Evolutionary conservation across 2,888 invertebrate genomes (phyloP), one percentile per base, ranked within the genome.

Genomic region (Tetrapedia diversipes): DNA sequence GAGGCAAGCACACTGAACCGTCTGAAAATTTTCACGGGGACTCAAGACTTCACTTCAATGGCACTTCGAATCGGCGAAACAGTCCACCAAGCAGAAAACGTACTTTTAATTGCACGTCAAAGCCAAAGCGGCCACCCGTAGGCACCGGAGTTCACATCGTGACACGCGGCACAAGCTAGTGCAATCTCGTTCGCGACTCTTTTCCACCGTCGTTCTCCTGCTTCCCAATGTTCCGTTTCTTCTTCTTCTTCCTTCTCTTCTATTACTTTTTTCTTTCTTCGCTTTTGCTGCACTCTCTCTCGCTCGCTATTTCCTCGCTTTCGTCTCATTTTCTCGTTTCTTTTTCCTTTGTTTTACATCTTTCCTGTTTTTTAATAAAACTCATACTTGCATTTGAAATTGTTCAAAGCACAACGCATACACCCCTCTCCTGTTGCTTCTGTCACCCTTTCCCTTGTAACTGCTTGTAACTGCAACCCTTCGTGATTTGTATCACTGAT

Each of bases 341-440:
- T 27, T 24, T n/a, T 27, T 34, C 6, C 24, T 39, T 59, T 65
- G n/a, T n/a, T n/a, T n/a, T n/a, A n/a, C n/a, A n/a, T n/a, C n/a
- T n/a, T n/a, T n/a, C n/a, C n/a, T n/a, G n/a, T n/a, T 45, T 53
- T 60, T 37, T 37, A 53, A 60, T 59, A 45, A 66, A 73, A 67
- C 67, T 73, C 60, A 56, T 49, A 63, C 61, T 47, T 37, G 67
- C 67, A 68, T 73, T 68, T 67, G 61, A 67, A 68, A 68, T 68
- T 22, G 43, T 56, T 73, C 68, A 73, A 57, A 68, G 68, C 22
- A 32, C 68, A 51, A 61, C 68, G 47, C 41, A 49, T 56, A 43
- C 27, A 8, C 22, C 29, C 54, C 2, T 10, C 22, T 11, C 24
- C 24, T 22, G 16, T 6, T 4, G 6, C 32, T 6, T 10, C 29